A percentile compares a stretch with the other conserved stretches of the same genome.
These are phyloP conservation scores for Helicolenus hilgendorfi DNA, from an alignment of 2,797 vertebrate genomes.

Conservation along the genomic window DNA sequence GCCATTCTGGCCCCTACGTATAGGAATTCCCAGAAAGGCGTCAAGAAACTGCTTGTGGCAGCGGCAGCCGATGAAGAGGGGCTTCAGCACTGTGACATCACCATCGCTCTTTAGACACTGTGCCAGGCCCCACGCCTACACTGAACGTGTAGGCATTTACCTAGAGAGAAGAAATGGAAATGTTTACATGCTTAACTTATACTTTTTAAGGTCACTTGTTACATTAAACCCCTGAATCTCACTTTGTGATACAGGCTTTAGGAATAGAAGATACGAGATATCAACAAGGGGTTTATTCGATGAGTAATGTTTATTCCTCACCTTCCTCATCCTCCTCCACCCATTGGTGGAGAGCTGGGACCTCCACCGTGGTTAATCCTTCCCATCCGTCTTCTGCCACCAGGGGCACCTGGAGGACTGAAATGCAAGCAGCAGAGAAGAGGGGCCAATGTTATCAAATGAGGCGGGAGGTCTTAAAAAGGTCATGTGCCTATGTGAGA, in stretches of 20 bases:
- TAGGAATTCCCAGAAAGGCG: constrained; percentile 95
- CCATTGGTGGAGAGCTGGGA: constrained; percentile 96
- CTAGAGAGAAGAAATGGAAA: constrained; percentile 74
- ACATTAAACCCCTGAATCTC: not conserved
- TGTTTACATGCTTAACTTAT: not conserved
- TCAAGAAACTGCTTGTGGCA: constrained; percentile 93
- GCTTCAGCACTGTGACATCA: constrained; percentile 51
- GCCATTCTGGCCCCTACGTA: constrained; percentile 91
- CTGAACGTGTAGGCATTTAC: constrained; percentile 94
- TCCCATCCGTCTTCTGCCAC: constrained; percentile 94
- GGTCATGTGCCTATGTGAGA: not conserved
- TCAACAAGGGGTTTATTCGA: not conserved
- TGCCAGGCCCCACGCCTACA: constrained; percentile 90
- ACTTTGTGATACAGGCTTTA: not conserved
- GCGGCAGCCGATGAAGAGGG: constrained; percentile 88
- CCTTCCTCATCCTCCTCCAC: constrained; percentile 99
- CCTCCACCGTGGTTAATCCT: constrained; percentile 93
- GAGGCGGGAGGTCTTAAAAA: not conserved
- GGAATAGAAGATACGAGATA: not conserved
- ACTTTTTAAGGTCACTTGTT: not conserved
- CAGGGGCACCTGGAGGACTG: constrained; percentile 95
- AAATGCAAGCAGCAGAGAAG: constrained; percentile 24
- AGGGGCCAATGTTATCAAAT: not conserved
- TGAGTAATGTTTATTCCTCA: constrained; percentile 57
- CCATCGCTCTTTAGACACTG: constrained; percentile 52